Evolutionary conservation across 2,113 vertebrate species (phyloP).

Genomic region (Erinaceus europaeus): DNA sequence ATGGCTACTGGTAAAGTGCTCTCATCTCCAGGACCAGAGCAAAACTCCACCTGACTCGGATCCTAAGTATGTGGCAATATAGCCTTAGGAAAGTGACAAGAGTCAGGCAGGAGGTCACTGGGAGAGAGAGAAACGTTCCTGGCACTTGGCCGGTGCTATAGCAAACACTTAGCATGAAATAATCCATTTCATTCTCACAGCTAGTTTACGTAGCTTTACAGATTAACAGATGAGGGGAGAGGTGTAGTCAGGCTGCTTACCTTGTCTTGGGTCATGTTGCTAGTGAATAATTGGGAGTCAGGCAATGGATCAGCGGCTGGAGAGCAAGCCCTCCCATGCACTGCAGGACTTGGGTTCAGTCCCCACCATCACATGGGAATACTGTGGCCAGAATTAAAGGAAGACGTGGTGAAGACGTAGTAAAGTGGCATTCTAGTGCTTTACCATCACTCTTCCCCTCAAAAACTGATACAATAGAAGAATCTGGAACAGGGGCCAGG

Average conservation of each 20-base stretch:
- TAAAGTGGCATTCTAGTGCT: too few relatives aligned
- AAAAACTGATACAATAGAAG: too few relatives aligned
- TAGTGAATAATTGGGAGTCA: not conserved
- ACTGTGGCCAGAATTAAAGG: too few relatives aligned
- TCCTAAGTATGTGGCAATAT: not conserved
- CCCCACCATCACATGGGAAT: too few relatives aligned
- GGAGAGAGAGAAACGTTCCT: not conserved
- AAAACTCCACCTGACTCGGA: not conserved
- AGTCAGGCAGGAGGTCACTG: not conserved
- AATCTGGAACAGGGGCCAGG: too few relatives aligned
- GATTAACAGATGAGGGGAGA: not conserved
- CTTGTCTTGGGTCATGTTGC: not conserved
- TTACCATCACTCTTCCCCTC: too few relatives aligned
- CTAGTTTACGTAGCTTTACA: not conserved
- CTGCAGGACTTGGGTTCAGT: too few relatives aligned
- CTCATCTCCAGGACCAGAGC: not conserved
- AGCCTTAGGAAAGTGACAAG: not conserved
- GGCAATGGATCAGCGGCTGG: too few relatives aligned
- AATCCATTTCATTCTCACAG: not conserved
- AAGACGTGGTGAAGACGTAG: too few relatives aligned
- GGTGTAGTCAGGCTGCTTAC: not conserved
- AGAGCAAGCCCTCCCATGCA: too few relatives aligned
- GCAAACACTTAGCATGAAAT: not conserved
- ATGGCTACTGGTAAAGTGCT: not conserved
- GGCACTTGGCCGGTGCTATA: not conserved